A percentile compares a stretch with the other conserved stretches of the same genome.
phyloP scores from a whole-genome alignment of 2,888 invertebrate species.

The Lasioglossum calceatum region DNA sequence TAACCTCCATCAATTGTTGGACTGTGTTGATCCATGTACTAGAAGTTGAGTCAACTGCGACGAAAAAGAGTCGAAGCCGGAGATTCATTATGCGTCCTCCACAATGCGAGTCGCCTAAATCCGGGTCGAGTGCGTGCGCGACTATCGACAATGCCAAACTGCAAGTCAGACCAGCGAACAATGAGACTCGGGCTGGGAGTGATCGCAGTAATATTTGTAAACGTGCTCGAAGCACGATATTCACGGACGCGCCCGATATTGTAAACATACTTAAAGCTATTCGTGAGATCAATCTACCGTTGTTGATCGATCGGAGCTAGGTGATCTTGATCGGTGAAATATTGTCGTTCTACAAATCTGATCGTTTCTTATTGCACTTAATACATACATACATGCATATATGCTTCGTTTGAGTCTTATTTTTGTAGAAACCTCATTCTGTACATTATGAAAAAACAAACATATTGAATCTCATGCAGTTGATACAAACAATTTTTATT shows the following conservation, averaged over 20 bases:
- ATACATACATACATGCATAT: too few species aligned
- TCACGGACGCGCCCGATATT: neutral
- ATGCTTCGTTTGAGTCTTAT: too few species aligned
- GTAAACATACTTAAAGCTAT: constrained; percentile 44
- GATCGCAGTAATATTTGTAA: constrained; percentile 72
- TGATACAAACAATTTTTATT: too few species aligned
- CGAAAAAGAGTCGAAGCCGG: neutral
- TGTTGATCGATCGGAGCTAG: constrained; percentile 77
- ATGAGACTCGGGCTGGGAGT: constrained; percentile 51
- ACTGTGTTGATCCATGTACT: too few species aligned
- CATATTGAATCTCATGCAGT: too few species aligned
- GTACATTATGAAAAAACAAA: too few species aligned
- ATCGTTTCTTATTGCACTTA: neutral
- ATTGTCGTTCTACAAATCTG: constrained; percentile 63
- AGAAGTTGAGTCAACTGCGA: neutral
- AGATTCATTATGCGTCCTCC: neutral
- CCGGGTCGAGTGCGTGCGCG: constrained; percentile 35
- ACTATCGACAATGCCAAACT: constrained; percentile 1
- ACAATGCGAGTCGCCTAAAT: constrained; percentile 30
- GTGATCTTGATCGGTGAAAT: constrained; percentile 80
- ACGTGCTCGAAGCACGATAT: neutral
- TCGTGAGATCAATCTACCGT: constrained; percentile 62
- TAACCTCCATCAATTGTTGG: neutral
- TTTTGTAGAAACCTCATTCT: too few species aligned
- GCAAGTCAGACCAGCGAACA: constrained; percentile 57